phyloP scores from a whole-genome alignment of 2,797 vertebrate genomes.

The Diceros bicornis region DNA sequence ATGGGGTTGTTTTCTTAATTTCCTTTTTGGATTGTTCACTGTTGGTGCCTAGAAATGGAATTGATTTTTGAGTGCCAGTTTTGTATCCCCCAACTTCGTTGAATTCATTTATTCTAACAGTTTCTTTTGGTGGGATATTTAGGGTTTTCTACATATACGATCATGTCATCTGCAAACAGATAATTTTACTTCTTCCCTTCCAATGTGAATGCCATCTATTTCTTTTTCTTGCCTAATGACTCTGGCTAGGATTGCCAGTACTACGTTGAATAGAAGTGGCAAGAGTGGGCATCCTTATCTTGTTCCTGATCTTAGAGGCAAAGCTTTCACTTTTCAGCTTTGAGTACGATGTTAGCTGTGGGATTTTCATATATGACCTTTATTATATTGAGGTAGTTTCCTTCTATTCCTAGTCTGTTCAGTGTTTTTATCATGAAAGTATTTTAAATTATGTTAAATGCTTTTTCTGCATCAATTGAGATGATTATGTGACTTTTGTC shows the following conservation, averaged over 20 bases:
- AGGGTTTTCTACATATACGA: background rate
- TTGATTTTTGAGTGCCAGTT: background rate
- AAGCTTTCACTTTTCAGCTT: background rate
- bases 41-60: background rate
- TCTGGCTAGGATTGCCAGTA: background rate
- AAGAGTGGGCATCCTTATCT: background rate
- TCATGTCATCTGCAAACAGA: background rate
- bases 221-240: background rate
- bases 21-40: background rate
- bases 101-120: background rate
- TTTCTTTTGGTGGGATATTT: background rate
- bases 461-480: background rate
- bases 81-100: background rate
- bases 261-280: background rate
- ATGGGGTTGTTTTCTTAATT: background rate
- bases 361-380: background rate
- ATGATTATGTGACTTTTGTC: background rate
- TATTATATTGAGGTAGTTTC: background rate
- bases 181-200: constrained; percentile 2
- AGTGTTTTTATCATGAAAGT: background rate
- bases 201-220: background rate
- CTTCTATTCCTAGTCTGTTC: background rate
- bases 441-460: constrained; percentile 9
- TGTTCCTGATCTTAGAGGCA: background rate
- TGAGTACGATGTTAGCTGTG: background rate